Conservation (phyloP, 30 jellyfish, hydroid and myxozoan genomes). For the Thelohanellus kitauei region DNA sequence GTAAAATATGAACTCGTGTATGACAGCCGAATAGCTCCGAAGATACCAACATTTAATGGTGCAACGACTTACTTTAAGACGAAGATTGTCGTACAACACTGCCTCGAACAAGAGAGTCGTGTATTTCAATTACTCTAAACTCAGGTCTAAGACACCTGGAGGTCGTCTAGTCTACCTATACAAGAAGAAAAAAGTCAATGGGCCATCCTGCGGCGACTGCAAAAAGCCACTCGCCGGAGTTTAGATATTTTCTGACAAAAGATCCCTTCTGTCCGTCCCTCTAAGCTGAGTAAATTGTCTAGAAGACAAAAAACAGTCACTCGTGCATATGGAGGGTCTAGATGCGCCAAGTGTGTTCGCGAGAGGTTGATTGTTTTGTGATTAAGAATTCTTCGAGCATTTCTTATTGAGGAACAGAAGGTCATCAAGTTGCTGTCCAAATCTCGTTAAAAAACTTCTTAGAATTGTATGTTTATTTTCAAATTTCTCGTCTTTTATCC, state of each 20-base stretch:
- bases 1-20: no score
- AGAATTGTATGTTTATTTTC: no score
- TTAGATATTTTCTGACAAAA: conserved; percentile 3
- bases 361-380: conserved; percentile 20
- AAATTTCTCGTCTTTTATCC: no score
- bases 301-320: conserved; percentile 41
- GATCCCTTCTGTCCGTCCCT: conserved; percentile 62
- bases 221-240: conserved; percentile 42
- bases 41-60: no score
- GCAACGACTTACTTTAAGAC: conserved; percentile 49
- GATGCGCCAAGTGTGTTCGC: conserved; percentile 57
- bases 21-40: no score
- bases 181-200: conserved; percentile 30
- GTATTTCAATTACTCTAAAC: conserved; percentile 6
- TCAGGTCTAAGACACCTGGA: conserved; percentile 78
- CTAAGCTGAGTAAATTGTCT: conserved; percentile 20
- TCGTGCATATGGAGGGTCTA: conserved; percentile 77
- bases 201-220: conserved; percentile 84
- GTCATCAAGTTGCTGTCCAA: no score
- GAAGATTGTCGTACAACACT: conserved; percentile 78
- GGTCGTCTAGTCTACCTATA: conserved; percentile 47
- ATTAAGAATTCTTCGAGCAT: conserved; percentile 49
- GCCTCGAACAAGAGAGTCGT: conserved; percentile 51
- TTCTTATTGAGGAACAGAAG: conserved; percentile 74
- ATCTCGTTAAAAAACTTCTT: no score